Conservation (phyloP, 2,113 vertebrate genomes). For the Callionymus lyra region DNA sequence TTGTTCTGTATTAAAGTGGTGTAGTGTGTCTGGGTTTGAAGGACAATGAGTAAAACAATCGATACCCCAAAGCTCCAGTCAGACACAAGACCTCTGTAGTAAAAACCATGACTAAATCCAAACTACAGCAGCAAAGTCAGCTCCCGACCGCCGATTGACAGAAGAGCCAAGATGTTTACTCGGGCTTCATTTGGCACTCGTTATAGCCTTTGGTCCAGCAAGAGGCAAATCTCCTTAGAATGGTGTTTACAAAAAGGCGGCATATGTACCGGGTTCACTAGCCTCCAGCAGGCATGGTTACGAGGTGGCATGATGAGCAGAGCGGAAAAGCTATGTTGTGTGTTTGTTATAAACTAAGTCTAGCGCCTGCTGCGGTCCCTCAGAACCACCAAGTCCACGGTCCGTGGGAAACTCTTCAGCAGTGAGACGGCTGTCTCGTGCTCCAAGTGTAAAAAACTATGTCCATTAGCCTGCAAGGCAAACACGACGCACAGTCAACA, state of each 20-base stretch:
- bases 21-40: background rate
- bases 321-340: conserved; percentile 43
- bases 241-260: conserved; percentile 17
- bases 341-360: conserved; percentile 77
- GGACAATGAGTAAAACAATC: conserved; percentile 12
- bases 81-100: conserved; percentile 14
- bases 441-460: conserved; percentile 99
- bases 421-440: conserved; percentile 96
- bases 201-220: conserved; percentile 99
- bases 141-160: conserved; percentile 29
- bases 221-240: conserved; percentile 81
- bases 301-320: conserved; percentile 40
- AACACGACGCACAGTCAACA: conserved; percentile 62
- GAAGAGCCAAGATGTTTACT: conserved; percentile 69
- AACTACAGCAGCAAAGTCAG: conserved; percentile 53
- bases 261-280: conserved; percentile 44
- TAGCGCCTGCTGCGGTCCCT: conserved; percentile 87
- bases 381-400: conserved; percentile 97
- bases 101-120: conserved; percentile 34
- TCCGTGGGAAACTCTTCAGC: conserved; percentile 98
- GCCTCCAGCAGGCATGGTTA: conserved; percentile 39
- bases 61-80: conserved; percentile 11
- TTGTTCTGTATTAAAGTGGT: too few species aligned
- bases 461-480: conserved; percentile 94
- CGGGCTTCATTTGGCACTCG: conserved; percentile 96